Evolutionary conservation across 1,140 invertebrate genomes (phyloP).

Genomic region (Drosophila sturtevanti): DNA sequence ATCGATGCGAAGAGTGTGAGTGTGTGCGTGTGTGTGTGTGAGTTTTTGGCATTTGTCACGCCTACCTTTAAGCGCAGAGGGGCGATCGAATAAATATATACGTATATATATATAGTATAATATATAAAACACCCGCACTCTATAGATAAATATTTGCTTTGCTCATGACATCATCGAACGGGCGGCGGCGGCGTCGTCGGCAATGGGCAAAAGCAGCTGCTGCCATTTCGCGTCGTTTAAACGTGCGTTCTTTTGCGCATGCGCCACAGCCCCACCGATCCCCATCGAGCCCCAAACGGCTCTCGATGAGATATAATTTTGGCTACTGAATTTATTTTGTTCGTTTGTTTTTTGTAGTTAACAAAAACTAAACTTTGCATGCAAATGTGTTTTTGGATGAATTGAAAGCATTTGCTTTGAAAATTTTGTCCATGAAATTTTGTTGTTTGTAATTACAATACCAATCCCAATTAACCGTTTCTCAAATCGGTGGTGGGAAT

Average conservation of each 20-base stretch:
- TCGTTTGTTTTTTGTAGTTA: not conserved
- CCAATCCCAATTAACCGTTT: conserved; percentile 42
- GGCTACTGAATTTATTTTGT: conserved; percentile 11
- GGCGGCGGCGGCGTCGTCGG: not conserved
- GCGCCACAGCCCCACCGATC: conserved; percentile 62
- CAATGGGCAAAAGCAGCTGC: conserved; percentile 45
- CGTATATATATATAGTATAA: conserved; percentile 10
- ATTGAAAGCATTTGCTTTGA: not conserved
- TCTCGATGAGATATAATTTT: conserved; percentile 42
- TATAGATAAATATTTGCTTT: conserved; percentile 31
- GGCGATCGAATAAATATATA: conserved; percentile 7
- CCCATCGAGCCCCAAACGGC: too few relatives aligned
- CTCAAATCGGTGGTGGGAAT: conserved; percentile 42
- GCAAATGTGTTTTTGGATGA: not conserved
- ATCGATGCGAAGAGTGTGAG: not conserved
- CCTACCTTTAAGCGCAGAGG: conserved; percentile 24
- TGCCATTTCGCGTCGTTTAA: not conserved
- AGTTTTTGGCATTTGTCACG: conserved; percentile 50
- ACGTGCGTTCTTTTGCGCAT: conserved; percentile 60
- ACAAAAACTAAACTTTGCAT: too few relatives aligned
- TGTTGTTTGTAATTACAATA: conserved; percentile 11
- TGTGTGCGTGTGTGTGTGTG: not conserved
- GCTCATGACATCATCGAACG: conserved; percentile 63
- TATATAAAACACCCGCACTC: conserved; percentile 45
- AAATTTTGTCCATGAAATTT: conserved; percentile 1